phyloP scores from a whole-genome alignment of 92 coral and sea anemone genomes.

The Epizoanthus fatuus region DNA sequence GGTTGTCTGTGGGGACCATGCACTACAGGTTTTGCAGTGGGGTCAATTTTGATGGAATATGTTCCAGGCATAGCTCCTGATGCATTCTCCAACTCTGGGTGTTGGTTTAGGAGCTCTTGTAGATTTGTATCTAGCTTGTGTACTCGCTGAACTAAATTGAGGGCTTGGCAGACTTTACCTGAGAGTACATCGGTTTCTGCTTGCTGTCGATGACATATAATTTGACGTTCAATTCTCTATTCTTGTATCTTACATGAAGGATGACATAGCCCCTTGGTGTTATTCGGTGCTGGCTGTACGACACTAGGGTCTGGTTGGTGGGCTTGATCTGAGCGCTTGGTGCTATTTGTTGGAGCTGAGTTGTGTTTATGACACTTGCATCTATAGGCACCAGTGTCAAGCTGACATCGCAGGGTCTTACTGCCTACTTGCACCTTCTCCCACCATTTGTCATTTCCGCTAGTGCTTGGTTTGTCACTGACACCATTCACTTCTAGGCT shows the following conservation, averaged over 20 bases:
- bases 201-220: no score
- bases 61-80: no score
- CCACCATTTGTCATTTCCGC: background rate
- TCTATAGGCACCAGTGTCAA: conserved; percentile 6
- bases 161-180: conserved; percentile 65
- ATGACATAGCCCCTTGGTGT: background rate
- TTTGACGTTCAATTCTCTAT: conserved; percentile 41
- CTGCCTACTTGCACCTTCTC: no score
- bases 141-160: conserved; percentile 62
- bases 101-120: no score
- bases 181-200: conserved; percentile 1
- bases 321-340: no score
- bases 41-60: no score
- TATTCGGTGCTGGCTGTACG: no score
- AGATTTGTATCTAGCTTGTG: conserved; percentile 1
- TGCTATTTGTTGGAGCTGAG: conserved; percentile 34
- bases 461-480: conserved; percentile 19
- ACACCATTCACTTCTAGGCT: no score
- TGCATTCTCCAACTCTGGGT: no score
- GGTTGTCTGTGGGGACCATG: no score
- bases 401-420: background rate
- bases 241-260: conserved; percentile 42
- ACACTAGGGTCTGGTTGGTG: no score
- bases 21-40: no score
- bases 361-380: conserved; percentile 58